Evolutionary conservation across 2,888 invertebrate genomes (phyloP).

Genomic region (Drosophila multiciliata): DNA sequence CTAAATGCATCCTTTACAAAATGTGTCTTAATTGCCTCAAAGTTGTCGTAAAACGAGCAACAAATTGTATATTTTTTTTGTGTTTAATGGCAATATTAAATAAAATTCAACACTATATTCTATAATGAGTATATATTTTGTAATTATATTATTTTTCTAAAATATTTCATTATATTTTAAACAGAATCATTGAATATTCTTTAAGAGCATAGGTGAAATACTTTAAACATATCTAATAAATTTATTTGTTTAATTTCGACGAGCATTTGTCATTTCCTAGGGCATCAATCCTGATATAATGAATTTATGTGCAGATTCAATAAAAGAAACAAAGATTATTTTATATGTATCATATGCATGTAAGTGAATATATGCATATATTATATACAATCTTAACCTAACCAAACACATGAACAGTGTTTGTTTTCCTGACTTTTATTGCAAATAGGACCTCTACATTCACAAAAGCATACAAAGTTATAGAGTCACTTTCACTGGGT

Average conservation of each 20-base stretch:
- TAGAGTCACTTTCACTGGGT: no score
- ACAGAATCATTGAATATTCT: neutral
- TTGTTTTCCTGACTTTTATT: neutral
- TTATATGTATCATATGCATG: no score
- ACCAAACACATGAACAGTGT: neutral
- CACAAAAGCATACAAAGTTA: neutral
- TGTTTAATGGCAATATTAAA: no score
- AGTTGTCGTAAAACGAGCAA: no score
- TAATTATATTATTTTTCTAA: neutral
- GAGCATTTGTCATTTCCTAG: neutral
- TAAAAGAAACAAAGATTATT: no score
- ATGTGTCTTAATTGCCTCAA: no score
- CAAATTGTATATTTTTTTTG: no score
- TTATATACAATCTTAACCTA: neutral
- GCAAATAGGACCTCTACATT: neutral
- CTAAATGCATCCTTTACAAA: no score
- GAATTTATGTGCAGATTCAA: slow-evolving; percentile 53
- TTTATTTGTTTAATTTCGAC: neutral
- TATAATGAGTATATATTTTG: neutral
- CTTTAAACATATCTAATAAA: neutral
- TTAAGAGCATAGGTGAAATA: neutral
- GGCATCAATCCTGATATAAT: slow-evolving; percentile 46
- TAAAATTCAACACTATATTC: no score
- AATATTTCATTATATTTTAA: neutral
- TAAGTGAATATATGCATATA: no score